Evolutionary conservation across 2,113 vertebrate genomes (phyloP), one percentile per base, ranked within the genome.

Genomic region (Gila orcuttii): DNA sequence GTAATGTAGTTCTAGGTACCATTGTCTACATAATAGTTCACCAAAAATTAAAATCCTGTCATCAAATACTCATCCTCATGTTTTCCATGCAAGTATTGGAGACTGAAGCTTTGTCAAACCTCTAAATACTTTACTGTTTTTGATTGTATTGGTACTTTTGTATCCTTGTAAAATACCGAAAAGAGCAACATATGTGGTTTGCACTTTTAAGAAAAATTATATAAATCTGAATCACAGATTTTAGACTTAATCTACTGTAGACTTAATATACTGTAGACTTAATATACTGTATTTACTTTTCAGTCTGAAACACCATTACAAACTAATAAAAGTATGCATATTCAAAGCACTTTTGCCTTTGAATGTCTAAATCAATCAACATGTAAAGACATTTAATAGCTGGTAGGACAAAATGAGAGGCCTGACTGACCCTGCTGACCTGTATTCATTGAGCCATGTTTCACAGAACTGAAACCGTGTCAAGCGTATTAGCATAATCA

Each of bases 401-500:
- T 71, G 47, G 28, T 28, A 73, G 31, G 21, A 73, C 50, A 73
- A 47, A 76, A 73, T 11, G 17, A 23, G 60, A 81, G 42, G n/a
- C 11, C 23, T 69, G 52, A 4, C 36, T 86, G 85, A 81, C 82
- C 84, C 52, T 10, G 31, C 3, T 84, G 62, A 60, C 66, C 66
- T 62, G 42, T 7, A 73, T 55, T 52, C 74, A 86, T 55, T 75
- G 57, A 75, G 89, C 89, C 89, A 87, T 83, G 87, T 83, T 82
- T 85, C 85, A 86, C 23, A 39, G 76, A 64, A 86, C 88, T 83
- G 75, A 87, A 77, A 84, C 84, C 81, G 79, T 86, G 85, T 85
- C 89, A 84, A 60, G 88, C 73, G 79, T 88, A 86, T 91, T 91
- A 84, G 73, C 73, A 75, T 81, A 47, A 88, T 89, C 86, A 89